A percentile compares a stretch with the other conserved stretches of the same genome.
These are phyloP conservation scores for Eriosoma lanigerum DNA, from an alignment of 1,140 invertebrate species.

Conservation along the genomic window DNA sequence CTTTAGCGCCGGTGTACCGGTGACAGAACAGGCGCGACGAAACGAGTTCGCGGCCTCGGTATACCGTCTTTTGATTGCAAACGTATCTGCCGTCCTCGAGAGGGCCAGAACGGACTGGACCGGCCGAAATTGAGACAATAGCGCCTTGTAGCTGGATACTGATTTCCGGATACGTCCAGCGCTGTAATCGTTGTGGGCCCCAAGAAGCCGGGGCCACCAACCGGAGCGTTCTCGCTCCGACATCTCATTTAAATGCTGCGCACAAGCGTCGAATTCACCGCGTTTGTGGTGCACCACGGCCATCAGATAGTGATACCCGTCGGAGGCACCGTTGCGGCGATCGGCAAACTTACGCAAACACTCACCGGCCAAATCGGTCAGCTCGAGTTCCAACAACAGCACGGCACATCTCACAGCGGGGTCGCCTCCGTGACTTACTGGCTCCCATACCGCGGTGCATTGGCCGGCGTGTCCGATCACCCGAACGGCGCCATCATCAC, in stretches of 20 bases:
- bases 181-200: background rate
- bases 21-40: background rate
- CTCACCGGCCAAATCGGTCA: background rate
- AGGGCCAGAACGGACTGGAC: background rate
- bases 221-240: background rate
- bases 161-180: background rate
- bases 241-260: background rate
- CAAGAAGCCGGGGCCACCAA: background rate
- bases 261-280: background rate
- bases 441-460: background rate
- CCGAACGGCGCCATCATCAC: background rate
- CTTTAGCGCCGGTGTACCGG: background rate
- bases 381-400: background rate
- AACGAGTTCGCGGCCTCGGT: background rate
- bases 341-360: background rate
- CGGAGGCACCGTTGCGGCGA: background rate
- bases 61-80: background rate
- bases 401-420: background rate
- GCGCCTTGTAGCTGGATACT: background rate
- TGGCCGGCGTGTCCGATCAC: background rate
- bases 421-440: background rate
- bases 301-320: slow-evolving; percentile 19
- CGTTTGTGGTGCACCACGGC: slow-evolving; percentile 1
- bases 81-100: background rate
- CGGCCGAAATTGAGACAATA: background rate